Conservation (phyloP, 37 sponge, comb jelly and placozoan genomes). For the Chondrilla cf. caribensis region DNA sequence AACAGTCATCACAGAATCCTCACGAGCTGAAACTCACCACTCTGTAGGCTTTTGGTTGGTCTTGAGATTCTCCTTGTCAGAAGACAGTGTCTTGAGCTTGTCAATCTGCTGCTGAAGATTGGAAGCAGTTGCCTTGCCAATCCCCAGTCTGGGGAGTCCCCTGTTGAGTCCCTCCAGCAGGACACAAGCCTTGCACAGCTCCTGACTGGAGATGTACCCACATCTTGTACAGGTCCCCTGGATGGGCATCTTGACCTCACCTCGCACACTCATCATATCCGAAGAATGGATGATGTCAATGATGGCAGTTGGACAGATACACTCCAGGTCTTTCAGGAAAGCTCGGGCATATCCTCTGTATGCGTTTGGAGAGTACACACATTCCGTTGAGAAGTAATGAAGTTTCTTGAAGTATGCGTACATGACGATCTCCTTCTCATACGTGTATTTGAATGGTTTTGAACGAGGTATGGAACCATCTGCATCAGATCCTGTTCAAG, state of each 20-base stretch:
- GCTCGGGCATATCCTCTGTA: conserved; percentile 92
- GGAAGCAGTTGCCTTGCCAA: conserved; percentile 74
- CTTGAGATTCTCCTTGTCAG: no score
- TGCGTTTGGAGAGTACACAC: conserved; percentile 97
- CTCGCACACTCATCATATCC: conserved; percentile 75
- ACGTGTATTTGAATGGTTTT: conserved; percentile 98
- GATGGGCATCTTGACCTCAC: conserved; percentile 86
- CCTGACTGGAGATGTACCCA: conserved; percentile 95
- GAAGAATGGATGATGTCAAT: conserved; percentile 95
- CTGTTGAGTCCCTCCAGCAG: conserved; percentile 90
- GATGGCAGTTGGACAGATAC: conserved; percentile 78
- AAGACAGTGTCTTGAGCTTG: no score
- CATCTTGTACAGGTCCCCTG: conserved; percentile 80
- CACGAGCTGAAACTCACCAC: no score
- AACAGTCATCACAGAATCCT: no score
- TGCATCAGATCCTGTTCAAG: conserved; percentile 16
- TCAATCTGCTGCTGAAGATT: conserved; percentile 43
- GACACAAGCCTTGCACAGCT: conserved; percentile 95
- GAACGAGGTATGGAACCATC: conserved; percentile 90
- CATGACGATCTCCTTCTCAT: conserved; percentile 99
- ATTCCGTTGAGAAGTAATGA: conserved; percentile 99
- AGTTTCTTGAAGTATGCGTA: conserved; percentile 97
- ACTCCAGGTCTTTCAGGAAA: conserved; percentile 91
- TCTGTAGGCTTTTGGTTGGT: no score
- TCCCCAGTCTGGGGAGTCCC: conserved; percentile 87